Evolutionary conservation across 2,888 invertebrate species (phyloP), one percentile per base, ranked within the genome.

Genomic region (Microchrysa polita): DNA sequence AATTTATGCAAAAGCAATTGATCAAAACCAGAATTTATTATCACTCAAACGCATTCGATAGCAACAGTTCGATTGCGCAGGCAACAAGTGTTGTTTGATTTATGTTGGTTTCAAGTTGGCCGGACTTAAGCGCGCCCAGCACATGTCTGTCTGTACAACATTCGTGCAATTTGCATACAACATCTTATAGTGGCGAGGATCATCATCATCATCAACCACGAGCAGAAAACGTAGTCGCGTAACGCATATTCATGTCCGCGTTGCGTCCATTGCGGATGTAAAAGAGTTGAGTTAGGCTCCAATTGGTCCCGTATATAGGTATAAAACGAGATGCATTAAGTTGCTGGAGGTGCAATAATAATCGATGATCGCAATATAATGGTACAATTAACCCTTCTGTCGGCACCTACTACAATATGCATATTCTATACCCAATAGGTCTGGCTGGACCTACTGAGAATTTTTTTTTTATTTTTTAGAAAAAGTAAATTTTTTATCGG

Each of bases 331-430:
- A n/a, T 69, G 55, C 55, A 69, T 69, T 22, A 42, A 69, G 18
- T 55, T 18, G 55, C 69, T 40, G 57, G 69, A 69, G 69, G 69
- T 69, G 69, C 20, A 69, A 57, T 69, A 67, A 67, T 67, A 69
- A 69, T 69, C 69, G 69, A 69, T 69, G 69, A 69, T 69, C 69
- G 57, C 69, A 55, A 55, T 69, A 69, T 67, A 69, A 69, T 69
- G 69, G 69, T 44, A 22, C 69, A 57, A 69, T 69, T 69, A n/a
- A n/a, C n/a, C n/a, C n/a, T n/a, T n/a, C n/a, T n/a, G n/a, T n/a
- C n/a, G n/a, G n/a, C n/a, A n/a, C n/a, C n/a, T n/a, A n/a, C n/a
- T n/a, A n/a, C n/a, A n/a, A n/a, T n/a, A n/a, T n/a, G n/a, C n/a
- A n/a, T n/a, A n/a, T n/a, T n/a, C n/a, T n/a, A n/a, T n/a, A n/a